These are phyloP conservation scores for Hippopotamus amphibius DNA, from an alignment of 2,113 vertebrate genomes.

Conservation along the genomic window DNA sequence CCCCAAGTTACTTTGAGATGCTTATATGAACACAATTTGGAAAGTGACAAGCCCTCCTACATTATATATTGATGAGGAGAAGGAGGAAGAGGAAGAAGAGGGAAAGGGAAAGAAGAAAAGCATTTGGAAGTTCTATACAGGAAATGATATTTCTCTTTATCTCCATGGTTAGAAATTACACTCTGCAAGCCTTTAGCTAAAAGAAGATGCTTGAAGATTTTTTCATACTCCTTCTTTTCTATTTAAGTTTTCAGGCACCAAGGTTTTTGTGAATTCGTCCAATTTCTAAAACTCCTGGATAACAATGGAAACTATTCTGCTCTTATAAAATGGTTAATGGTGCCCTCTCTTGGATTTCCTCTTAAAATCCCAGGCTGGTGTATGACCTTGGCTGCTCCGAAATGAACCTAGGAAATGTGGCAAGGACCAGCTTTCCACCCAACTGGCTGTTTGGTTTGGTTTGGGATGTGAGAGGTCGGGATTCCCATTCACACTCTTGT, in stretches of 20 bases:
- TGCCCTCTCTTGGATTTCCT: slow-evolving; percentile 81
- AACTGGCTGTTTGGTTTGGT: neutral
- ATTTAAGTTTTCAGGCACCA: neutral
- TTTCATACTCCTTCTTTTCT: neutral
- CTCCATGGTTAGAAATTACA: neutral
- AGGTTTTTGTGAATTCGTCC: neutral
- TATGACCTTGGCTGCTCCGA: neutral
- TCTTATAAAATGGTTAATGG: slow-evolving; percentile 39
- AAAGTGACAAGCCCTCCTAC: neutral
- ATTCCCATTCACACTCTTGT: neutral
- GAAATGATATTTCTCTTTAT: neutral
- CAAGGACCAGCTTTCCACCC: neutral
- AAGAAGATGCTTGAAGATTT: neutral
- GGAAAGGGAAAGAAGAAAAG: neutral
- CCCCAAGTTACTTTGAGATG: neutral
- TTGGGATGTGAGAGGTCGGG: neutral
- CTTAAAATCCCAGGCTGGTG: neutral
- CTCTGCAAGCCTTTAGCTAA: neutral
- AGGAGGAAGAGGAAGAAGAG: neutral
- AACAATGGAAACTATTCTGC: neutral
- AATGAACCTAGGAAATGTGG: neutral
- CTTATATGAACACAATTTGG: neutral
- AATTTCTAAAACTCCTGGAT: neutral
- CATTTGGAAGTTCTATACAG: neutral
- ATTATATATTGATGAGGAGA: neutral